Evolutionary conservation across 23 tunicate species (phyloP), one percentile per base, ranked within the genome.

Genomic region (Diplosoma virens): DNA sequence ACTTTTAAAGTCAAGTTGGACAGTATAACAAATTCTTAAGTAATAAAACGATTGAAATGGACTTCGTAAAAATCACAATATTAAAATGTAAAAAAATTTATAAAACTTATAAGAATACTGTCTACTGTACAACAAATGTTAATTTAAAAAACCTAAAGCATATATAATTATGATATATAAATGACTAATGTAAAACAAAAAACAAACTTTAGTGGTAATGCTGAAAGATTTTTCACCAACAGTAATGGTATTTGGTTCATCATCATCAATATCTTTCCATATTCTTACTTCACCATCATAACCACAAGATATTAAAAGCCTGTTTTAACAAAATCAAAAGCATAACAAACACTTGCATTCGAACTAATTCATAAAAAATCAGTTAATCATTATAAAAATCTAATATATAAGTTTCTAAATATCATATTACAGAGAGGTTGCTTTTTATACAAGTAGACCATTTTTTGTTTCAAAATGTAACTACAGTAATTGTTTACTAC

Each of bases 261-360:
- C 82, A 37, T 84, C 82, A 24, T 84, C 79, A 54, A 80, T 50
- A 16, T 69, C 84, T 52, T 83, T 83, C 90, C 97, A 90, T 18
- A 84, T 73, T 36, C 80, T 80, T 11, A 90, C 79, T 46, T 79
- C 41, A 23, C 97, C 97, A 48, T 90, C 97, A 64, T 32, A 52
- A 25, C 97, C 97, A 84, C 90, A 83, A 9, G 97, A 80, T 14
- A 79, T 72, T 26, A 83, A 45, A 35, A 66, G 55, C 50, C 80
- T 77, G 37, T n/a, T n/a, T n/a, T 11, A 46, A 46, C 16, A 46
- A 46, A 46, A 46, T 46, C 52, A 11, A 16, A 46, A 46, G 14
- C 16, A 46, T 46, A 14, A 64, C 65, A 58, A 58, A 5, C n/a
- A 23, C 14, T 14, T 41, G 50, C 9, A 41, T 41, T 9, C 11